Conservation (phyloP, 1,140 invertebrate species). For the Hycleus cichorii region DNA sequence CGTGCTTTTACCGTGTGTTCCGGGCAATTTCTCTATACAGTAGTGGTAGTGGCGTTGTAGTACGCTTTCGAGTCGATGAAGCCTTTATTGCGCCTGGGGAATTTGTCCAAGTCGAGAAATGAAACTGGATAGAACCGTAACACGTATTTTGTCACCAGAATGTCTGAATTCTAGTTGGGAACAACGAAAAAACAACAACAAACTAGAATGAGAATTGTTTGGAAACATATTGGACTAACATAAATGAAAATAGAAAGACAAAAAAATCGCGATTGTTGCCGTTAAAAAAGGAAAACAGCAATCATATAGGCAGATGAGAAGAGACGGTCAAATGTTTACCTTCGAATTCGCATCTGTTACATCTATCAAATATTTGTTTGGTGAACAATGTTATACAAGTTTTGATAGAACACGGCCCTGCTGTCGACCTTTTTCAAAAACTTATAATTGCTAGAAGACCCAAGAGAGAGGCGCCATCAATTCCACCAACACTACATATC, state of each 20-base stretch:
- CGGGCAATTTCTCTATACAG: constrained; percentile 29
- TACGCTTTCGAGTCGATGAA: constrained; percentile 30
- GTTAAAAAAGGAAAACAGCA: no score
- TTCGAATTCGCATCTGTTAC: no score
- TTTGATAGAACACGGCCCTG: background rate
- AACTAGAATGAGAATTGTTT: no score
- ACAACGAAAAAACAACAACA: constrained; percentile 2
- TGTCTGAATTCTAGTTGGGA: constrained; percentile 25
- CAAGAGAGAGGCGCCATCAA: background rate
- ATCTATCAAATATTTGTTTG: constrained; percentile 10
- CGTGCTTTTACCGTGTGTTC: constrained; percentile 23
- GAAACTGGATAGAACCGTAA: constrained; percentile 33
- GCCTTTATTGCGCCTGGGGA: constrained; percentile 37
- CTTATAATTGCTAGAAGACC: constrained; percentile 3
- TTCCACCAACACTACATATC: no score
- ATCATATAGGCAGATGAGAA: no score
- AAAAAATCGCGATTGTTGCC: no score
- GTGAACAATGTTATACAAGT: constrained; percentile 2
- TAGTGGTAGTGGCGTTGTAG: background rate
- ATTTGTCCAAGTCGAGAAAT: constrained; percentile 34
- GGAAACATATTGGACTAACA: no score
- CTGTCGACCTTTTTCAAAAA: background rate
- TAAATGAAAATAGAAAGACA: no score
- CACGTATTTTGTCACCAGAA: constrained; percentile 34
- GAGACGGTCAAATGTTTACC: constrained; percentile 11